Conservation (phyloP, 2,888 invertebrate species). For the Caenorhabditis angaria region DNA sequence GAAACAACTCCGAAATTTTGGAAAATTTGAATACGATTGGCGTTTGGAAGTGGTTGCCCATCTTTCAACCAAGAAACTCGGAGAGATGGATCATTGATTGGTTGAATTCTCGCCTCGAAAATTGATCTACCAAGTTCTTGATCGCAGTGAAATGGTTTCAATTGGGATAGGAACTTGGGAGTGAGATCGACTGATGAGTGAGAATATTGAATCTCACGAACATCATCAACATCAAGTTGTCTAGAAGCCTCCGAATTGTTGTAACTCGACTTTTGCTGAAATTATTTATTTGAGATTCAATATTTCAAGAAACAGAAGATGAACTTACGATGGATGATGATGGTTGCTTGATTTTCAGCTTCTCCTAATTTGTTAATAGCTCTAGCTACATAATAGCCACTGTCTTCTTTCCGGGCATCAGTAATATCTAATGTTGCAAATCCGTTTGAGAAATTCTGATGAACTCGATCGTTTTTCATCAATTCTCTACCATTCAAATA, state of each 20-base stretch:
- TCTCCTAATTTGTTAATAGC: constrained; percentile 94
- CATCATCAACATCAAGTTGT: constrained; percentile 68
- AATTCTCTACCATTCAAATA: constrained; percentile 83
- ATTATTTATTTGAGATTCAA: neutral
- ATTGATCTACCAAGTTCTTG: constrained; percentile 83
- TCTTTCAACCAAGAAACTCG: constrained; percentile 74
- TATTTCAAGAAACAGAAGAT: too few species aligned
- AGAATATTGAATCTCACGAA: constrained; percentile 65
- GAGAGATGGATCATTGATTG: constrained; percentile 91
- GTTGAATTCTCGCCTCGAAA: constrained; percentile 91
- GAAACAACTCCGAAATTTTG: constrained; percentile 72
- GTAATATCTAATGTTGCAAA: constrained; percentile 91
- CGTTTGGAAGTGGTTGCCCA: constrained; percentile 74
- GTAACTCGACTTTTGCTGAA: constrained; percentile 50
- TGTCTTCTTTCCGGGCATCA: constrained; percentile 78
- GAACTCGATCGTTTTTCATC: constrained; percentile 53
- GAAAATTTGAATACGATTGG: constrained; percentile 72
- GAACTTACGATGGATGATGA: constrained; percentile 61
- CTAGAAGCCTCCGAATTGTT: constrained; percentile 50
- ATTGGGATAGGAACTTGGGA: constrained; percentile 59
- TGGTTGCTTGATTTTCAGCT: constrained; percentile 81
- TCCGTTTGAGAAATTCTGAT: constrained; percentile 84
- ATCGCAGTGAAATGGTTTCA: constrained; percentile 65
- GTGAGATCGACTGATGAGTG: constrained; percentile 47
- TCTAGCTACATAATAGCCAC: constrained; percentile 92